Conservation (phyloP, 2,113 vertebrate species). For the Etia nguti region DNA sequence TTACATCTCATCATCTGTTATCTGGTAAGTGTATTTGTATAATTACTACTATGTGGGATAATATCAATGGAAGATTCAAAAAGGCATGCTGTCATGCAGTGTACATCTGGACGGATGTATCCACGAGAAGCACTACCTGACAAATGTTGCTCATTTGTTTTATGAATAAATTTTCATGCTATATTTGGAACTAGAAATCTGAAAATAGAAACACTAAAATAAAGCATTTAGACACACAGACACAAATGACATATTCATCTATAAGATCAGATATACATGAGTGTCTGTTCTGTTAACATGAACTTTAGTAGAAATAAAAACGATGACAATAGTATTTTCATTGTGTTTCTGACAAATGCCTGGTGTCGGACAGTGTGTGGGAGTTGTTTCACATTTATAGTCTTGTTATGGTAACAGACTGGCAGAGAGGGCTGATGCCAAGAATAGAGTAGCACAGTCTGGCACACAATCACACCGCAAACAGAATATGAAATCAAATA, state of each 20-base stretch:
- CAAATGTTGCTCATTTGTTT: neutral
- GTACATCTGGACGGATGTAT: neutral
- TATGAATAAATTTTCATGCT: neutral
- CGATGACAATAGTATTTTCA: neutral
- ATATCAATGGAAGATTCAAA: neutral
- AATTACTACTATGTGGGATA: neutral
- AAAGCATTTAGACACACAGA: neutral
- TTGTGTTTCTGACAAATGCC: neutral
- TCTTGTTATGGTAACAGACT: conserved; percentile 34
- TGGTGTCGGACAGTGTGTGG: conserved; percentile 28
- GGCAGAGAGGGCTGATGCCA: neutral
- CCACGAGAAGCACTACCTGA: neutral
- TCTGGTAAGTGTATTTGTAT: neutral
- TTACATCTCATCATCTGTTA: too few species aligned
- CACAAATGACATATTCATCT: accelerated
- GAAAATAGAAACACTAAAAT: neutral
- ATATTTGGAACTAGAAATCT: neutral
- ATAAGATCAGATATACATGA: neutral
- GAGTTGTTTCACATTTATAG: conserved; percentile 36
- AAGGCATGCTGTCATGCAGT: neutral
- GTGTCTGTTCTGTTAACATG: neutral
- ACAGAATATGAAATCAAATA: neutral
- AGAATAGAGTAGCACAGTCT: conserved; percentile 20
- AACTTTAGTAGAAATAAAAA: neutral
- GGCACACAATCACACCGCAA: neutral